A percentile compares a stretch with the other conserved stretches of the same genome.
phyloP scores from a whole-genome alignment of 2,888 invertebrate species.

The Troides oblongomaculatus region DNA sequence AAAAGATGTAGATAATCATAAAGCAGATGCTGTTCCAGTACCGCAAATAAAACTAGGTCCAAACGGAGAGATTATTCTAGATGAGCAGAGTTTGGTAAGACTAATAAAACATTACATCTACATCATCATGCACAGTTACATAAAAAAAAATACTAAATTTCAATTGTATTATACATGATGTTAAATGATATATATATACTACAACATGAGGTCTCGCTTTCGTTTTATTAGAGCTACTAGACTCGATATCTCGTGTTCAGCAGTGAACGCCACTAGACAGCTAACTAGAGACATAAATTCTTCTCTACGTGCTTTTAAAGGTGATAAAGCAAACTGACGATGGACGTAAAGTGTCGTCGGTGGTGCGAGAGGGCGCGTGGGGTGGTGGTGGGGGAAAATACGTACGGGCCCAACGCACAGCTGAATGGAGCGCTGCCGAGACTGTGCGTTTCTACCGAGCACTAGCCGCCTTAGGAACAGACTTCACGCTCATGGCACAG shows the following conservation, averaged over 20 bases:
- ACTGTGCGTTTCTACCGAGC: slow-evolving; percentile 96
- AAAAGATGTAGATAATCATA: slow-evolving; percentile 3
- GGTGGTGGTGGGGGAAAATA: slow-evolving; percentile 80
- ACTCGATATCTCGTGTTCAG: no score
- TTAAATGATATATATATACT: no score
- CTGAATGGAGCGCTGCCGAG: slow-evolving; percentile 88
- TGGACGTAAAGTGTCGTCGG: slow-evolving; percentile 82
- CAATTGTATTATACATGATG: no score
- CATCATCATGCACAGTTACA: no score
- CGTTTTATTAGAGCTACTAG: no score
- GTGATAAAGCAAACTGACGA: slow-evolving; percentile 85
- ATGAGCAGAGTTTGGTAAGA: slow-evolving; percentile 88
- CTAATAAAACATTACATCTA: background rate
- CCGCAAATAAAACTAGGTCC: slow-evolving; percentile 93
- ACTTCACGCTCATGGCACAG: slow-evolving; percentile 93
- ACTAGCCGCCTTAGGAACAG: slow-evolving; percentile 93
- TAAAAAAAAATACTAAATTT: no score
- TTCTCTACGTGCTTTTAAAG: slow-evolving; percentile 42
- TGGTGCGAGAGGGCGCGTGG: slow-evolving; percentile 83
- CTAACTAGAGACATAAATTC: no score
- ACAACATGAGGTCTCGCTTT: no score
- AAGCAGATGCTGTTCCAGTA: slow-evolving; percentile 78
- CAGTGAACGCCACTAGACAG: no score
- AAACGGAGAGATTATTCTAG: slow-evolving; percentile 90
- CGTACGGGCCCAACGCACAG: slow-evolving; percentile 83